A percentile compares a stretch with the other conserved stretches of the same genome.
Evolutionary conservation across 2,113 vertebrate genomes (phyloP).

Genomic region (Gymnarchus niloticus): DNA sequence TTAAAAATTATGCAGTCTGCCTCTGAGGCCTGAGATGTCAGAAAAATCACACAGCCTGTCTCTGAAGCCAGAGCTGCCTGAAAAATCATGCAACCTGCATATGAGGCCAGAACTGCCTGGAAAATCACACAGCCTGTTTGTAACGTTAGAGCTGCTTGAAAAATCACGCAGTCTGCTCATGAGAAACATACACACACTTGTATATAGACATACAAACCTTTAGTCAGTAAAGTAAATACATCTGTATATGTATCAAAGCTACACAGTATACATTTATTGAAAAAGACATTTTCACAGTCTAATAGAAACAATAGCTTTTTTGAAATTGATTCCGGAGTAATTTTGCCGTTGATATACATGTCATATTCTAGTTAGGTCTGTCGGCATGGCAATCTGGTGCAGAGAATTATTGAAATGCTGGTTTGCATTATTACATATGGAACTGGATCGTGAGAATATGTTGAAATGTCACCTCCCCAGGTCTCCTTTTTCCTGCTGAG

Average conservation of each 20-base stretch:
- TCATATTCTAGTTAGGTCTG: background rate
- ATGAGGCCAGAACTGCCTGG: background rate
- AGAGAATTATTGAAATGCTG: constrained; percentile 1
- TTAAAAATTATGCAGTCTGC: background rate
- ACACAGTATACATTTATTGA: background rate
- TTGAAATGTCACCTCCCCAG: constrained; percentile 10
- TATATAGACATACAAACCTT: background rate
- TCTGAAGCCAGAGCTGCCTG: background rate
- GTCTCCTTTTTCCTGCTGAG: background rate
- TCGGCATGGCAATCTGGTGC: constrained; percentile 3
- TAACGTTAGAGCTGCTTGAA: background rate
- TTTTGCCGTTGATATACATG: background rate
- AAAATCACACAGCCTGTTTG: background rate
- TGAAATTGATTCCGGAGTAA: background rate
- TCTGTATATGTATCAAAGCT: background rate
- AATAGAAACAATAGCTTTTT: background rate
- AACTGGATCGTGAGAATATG: constrained; percentile 9
- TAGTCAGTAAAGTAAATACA: background rate
- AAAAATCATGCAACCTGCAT: too few species aligned
- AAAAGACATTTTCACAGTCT: background rate
- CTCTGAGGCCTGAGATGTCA: background rate
- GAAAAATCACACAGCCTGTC: background rate
- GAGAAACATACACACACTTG: background rate
- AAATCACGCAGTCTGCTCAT: background rate
- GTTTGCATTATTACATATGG: constrained; percentile 22